These are phyloP conservation scores for Craseonycteris thonglongyai DNA, from an alignment of 2,113 vertebrate genomes.

Conservation along the genomic window DNA sequence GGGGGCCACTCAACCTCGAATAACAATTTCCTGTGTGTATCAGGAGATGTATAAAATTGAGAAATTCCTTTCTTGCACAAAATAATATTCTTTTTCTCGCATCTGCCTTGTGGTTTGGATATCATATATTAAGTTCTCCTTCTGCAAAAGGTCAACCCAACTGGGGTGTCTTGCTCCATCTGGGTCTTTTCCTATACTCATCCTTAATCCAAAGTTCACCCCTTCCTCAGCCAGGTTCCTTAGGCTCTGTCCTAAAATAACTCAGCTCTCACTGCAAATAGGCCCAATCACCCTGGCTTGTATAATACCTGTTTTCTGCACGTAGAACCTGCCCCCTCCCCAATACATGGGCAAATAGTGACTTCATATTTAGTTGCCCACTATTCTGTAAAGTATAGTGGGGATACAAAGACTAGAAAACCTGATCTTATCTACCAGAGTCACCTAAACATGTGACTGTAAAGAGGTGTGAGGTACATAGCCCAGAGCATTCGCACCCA, in stretches of 20 bases:
- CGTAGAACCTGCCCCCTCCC: no score
- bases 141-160: neutral
- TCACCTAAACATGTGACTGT: neutral
- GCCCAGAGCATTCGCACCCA: rapidly evolving
- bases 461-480: rapidly evolving
- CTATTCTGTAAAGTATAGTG: neutral
- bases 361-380: neutral
- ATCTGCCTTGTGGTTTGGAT: neutral
- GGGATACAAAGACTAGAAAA: neutral
- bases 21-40: neutral
- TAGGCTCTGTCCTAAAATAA: neutral
- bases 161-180: neutral
- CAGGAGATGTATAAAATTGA: neutral
- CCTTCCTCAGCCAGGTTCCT: neutral
- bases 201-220: neutral
- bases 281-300: neutral
- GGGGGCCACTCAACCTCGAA: neutral
- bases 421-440: neutral
- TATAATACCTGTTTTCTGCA: neutral
- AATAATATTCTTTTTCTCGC: neutral
- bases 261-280: neutral
- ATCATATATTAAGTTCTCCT: neutral
- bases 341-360: neutral
- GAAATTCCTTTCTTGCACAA: neutral
- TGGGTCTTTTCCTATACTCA: neutral